These are phyloP conservation scores for Cantharis rufa DNA, from an alignment of 2,888 invertebrate species.

Conservation along the genomic window DNA sequence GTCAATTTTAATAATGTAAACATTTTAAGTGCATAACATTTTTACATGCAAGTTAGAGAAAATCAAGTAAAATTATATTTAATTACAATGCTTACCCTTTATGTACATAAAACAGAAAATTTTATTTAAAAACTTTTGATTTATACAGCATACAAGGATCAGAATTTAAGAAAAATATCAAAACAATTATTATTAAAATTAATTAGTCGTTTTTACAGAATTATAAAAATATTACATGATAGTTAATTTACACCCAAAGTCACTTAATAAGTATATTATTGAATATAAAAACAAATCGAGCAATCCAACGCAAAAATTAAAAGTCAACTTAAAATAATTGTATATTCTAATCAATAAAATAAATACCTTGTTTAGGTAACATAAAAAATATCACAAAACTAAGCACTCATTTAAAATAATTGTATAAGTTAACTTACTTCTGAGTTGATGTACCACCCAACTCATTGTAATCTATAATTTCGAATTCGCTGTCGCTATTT, in stretches of 20 bases:
- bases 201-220: not conserved
- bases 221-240: not conserved
- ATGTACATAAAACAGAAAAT: not conserved
- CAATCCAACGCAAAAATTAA: not conserved
- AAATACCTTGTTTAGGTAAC: conserved; percentile 26
- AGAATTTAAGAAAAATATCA: not conserved
- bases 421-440: conserved; percentile 2
- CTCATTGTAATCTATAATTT: conserved; percentile 49
- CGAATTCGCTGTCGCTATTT: conserved; percentile 52
- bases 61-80: not conserved
- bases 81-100: not conserved
- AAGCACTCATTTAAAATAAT: conserved; percentile 13
- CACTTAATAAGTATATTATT: not conserved
- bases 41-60: not conserved
- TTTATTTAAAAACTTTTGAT: not conserved
- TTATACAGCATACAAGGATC: not conserved
- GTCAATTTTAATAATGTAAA: too few relatives aligned
- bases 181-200: not conserved
- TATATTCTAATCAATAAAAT: conserved; percentile 23
- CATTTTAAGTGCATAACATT: not conserved
- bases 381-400: conserved; percentile 31
- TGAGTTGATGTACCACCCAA: conserved; percentile 28
- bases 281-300: not conserved
- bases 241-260: not conserved
- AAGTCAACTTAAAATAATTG: conserved; percentile 15